Evolutionary conservation across 1,140 invertebrate species (phyloP), one percentile per base, ranked within the genome.

Genomic region (Drosophila arizonae): DNA sequence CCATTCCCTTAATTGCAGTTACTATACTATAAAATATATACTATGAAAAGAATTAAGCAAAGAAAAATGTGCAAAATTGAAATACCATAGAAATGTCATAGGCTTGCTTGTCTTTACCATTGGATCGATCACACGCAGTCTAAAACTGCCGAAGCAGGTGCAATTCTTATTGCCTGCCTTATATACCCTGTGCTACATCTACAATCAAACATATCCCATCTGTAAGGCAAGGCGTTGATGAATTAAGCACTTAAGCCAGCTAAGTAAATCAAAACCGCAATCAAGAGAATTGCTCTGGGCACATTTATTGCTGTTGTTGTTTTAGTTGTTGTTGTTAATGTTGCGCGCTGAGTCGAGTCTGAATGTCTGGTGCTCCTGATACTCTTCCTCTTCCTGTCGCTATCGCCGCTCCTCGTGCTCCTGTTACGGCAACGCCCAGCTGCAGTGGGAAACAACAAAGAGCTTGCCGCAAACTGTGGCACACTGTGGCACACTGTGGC

Each of bases 371-470:
- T 56, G 58, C 61, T 54, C 71, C 65, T 74, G 72, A 58, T 74
- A 54, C 70, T 55, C 4, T 39, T 51, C 8, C 26, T 48, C 21
- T 36, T 33, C 11, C 26, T 63, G 26, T 61, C 45, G 11, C 58
- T 28, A 41, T 21, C 50, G 6, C 45, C 46, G 46, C 46, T 21
- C 10, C 45, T 28, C 11, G 33, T 72, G 56, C 46, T 63, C 62
- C 79, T 57, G 64, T 78, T 76, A 48, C 71, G 51, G 75, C 64
- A 57, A 87, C 82, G 84, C 84, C 82, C 72, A 79, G 66, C 66
- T 81, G 81, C 75, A 68, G 57, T 69, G 30, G 55, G 52, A 54
- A 76, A 86, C 82, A 72, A 87, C 81, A 86, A 88, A 82, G 84
- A 81, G 64, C 65, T 71, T 80, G 82, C 84, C 79, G 84, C 84